Evolutionary conservation across 2,113 vertebrate species (phyloP).

Genomic region (Gyps fulvus): DNA sequence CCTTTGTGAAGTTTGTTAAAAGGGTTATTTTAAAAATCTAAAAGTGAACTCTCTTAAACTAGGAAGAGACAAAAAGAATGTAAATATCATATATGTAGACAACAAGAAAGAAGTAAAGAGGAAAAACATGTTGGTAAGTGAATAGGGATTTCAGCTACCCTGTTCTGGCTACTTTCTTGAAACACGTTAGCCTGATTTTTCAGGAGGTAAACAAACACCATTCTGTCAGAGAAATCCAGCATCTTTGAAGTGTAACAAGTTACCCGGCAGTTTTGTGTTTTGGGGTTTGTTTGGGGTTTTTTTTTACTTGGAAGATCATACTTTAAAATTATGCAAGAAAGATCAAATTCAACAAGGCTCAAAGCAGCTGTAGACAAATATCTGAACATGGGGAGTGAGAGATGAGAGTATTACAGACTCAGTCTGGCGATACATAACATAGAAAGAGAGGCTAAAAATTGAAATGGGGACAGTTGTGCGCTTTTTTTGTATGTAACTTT

Average conservation of each 20-base stretch:
- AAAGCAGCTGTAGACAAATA: neutral
- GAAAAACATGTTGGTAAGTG: neutral
- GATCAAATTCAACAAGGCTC: neutral
- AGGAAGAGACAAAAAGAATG: neutral
- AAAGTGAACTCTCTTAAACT: neutral
- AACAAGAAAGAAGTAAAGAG: neutral
- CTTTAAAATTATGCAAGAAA: neutral
- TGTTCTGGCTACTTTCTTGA: neutral
- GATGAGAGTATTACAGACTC: neutral
- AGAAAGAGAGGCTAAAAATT: conserved; percentile 8
- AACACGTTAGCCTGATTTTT: neutral
- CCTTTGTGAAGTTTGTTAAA: neutral
- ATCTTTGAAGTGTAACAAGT: neutral
- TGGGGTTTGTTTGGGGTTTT: too few species aligned
- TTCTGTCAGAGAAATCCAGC: neutral
- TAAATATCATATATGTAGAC: neutral
- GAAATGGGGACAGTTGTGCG: conserved; percentile 27
- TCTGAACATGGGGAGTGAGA: neutral
- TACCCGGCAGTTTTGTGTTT: neutral
- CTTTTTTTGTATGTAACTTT: conserved; percentile 29
- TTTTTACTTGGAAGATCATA: neutral
- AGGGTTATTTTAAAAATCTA: neutral
- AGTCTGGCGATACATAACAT: neutral
- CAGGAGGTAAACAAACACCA: neutral
- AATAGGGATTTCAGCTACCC: neutral